Percentiles rank a stretch among this genome's conserved stretches.
Evolutionary conservation across 2,888 invertebrate genomes (phyloP).

Genomic region (Thalpophila matura): DNA sequence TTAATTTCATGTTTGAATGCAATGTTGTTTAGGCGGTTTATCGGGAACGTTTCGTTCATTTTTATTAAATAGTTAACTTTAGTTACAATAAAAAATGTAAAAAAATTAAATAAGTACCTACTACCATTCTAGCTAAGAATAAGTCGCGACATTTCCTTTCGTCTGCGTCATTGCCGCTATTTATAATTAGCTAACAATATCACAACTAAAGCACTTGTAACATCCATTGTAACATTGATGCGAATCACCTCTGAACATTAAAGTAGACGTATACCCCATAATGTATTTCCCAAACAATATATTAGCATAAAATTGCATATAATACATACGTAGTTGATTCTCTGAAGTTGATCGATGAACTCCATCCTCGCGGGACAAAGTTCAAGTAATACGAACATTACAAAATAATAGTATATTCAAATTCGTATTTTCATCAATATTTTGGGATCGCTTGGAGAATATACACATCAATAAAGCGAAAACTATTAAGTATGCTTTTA

Average conservation of each 20-base stretch:
- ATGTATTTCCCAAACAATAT: conserved; percentile 32
- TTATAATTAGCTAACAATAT: no score
- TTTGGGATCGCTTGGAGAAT: conserved; percentile 53
- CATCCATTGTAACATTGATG: background rate
- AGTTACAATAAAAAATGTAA: background rate
- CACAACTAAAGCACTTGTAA: background rate
- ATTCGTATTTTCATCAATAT: conserved; percentile 47
- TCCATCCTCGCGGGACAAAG: conserved; percentile 29
- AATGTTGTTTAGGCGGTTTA: background rate
- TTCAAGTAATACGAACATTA: conserved; percentile 39
- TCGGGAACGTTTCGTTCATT: background rate
- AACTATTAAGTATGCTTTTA: conserved; percentile 61
- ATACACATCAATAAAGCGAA: conserved; percentile 55
- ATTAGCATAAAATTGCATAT: conserved; percentile 25
- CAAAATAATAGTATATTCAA: conserved; percentile 26
- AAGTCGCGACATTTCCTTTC: background rate
- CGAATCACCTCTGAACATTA: background rate
- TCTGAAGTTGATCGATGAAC: conserved; percentile 56
- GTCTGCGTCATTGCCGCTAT: background rate
- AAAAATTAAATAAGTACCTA: background rate
- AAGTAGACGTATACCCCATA: conserved; percentile 3
- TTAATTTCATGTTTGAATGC: conserved; percentile 22
- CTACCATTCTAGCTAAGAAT: no score
- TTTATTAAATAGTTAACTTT: background rate
- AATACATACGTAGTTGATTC: conserved; percentile 35